Base-by-base conservation (phyloP, 2,888 invertebrate genomes). In the Acleris laterana region DNA sequence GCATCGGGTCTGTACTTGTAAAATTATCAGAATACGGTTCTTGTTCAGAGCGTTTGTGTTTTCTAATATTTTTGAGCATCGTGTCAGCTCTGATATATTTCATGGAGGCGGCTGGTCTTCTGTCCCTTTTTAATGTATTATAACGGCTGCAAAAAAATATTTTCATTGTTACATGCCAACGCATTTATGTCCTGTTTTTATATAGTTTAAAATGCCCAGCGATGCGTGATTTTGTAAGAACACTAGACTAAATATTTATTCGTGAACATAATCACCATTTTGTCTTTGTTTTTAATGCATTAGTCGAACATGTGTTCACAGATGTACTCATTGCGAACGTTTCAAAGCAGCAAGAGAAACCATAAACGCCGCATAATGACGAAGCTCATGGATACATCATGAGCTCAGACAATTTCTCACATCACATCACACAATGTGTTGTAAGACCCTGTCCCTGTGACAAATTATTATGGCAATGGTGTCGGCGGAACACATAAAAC, bases 391-490 rank as follows among this genome's bases (percentile, higher is more conserved):
- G 58, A 59, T 63, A 48, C 38, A 53, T 58, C 52, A 22, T 32
- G 63, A 58, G 11, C 46, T 32, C 16, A 22, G 46, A 42, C 52
- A 53, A 64, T 49, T 59, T 64, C 48, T 49, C 28, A 59, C n/a
- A 13, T 19, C 55, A 56, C 42, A 55, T 49, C 38, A 28, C 11
- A 55, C 55, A 65, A 59, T 60, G 42, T 49, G 44, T 60, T 60
- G 53, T 49, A 53, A 50, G n/a, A 25, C 32, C 52, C 46, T 53
- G 49, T 22, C 46, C 20, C 20, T 57, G 25, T 55, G 60, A 60
- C 59, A 60, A 60, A 65, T 65, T 53, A 32, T 55, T 44, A 44
- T 55, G 25, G 60, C n/a, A n/a, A 51, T 52, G 51, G 32, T 62
- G 46, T 53, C 52, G 16, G 44, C 28, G 50, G 49, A 49, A 32